phyloP scores from a whole-genome alignment of 1,140 invertebrate genomes.

The Mamestra configurata region DNA sequence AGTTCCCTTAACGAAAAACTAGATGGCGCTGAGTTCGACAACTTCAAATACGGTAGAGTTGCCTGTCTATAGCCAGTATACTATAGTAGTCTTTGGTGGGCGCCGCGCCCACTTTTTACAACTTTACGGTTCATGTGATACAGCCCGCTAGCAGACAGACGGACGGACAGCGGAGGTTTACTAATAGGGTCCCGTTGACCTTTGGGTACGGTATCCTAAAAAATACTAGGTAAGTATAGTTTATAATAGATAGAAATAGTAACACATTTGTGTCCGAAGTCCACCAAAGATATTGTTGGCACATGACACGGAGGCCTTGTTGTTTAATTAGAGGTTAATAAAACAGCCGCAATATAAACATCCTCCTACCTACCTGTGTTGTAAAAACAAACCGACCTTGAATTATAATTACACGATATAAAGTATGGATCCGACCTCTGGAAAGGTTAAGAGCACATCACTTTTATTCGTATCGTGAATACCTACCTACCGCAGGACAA shows the following conservation, averaged over 20 bases:
- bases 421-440: constrained; percentile 76
- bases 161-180: too few relatives aligned
- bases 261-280: neutral
- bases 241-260: neutral
- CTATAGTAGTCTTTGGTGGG: too few relatives aligned
- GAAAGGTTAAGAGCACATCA: constrained; percentile 85
- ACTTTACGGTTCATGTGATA: too few relatives aligned
- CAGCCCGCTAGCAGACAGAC: too few relatives aligned
- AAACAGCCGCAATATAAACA: constrained; percentile 60
- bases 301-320: constrained; percentile 26
- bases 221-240: too few relatives aligned
- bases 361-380: constrained; percentile 45
- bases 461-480: constrained; percentile 79
- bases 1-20: too few relatives aligned
- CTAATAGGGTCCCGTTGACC: too few relatives aligned
- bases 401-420: constrained; percentile 83
- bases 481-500: constrained; percentile 70
- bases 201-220: too few relatives aligned
- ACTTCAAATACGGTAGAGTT: too few relatives aligned
- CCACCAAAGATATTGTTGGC: neutral
- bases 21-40: too few relatives aligned
- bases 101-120: too few relatives aligned
- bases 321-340: constrained; percentile 57
- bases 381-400: constrained; percentile 73
- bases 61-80: too few relatives aligned